phyloP scores from a whole-genome alignment of 1,140 invertebrate genomes.

The Drosophila novamexicana region DNA sequence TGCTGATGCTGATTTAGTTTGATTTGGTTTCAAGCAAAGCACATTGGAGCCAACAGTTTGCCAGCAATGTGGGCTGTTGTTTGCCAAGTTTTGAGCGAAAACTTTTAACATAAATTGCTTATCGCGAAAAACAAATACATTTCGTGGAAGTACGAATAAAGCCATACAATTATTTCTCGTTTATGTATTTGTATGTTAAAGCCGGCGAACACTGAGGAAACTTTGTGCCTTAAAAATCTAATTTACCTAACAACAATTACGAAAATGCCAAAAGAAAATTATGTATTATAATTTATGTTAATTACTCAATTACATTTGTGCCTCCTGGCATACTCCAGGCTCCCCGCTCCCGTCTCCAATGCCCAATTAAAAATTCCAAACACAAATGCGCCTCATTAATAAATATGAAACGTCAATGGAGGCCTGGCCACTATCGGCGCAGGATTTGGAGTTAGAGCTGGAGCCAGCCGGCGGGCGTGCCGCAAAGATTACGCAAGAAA shows the following conservation, averaged over 20 bases:
- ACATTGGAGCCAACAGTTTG: conserved; percentile 27
- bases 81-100: conserved; percentile 67
- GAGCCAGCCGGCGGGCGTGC: conserved; percentile 54
- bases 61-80: conserved; percentile 30
- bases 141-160: conserved; percentile 12
- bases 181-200: conserved; percentile 43
- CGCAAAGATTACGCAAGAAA: conserved; percentile 80
- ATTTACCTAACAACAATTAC: conserved; percentile 81
- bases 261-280: conserved; percentile 72
- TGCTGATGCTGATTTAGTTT: conserved; percentile 71
- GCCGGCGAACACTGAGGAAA: conserved; percentile 6
- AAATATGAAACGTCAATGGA: conserved; percentile 83
- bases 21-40: conserved; percentile 52
- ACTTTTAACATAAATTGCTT: conserved; percentile 77
- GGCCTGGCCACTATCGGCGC: conserved; percentile 57
- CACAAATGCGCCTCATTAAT: conserved; percentile 83
- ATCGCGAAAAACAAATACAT: conserved; percentile 49
- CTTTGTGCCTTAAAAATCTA: conserved; percentile 61
- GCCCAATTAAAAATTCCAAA: conserved; percentile 83
- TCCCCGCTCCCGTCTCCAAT: conserved; percentile 19
- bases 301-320: conserved; percentile 84
- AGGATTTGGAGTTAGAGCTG: not conserved
- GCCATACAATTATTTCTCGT: conserved; percentile 59
- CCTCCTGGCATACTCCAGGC: conserved; percentile 39
- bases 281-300: conserved; percentile 84